Evolutionary conservation across 2,113 vertebrate species (phyloP).

Genomic region (Scalopus aquaticus): DNA sequence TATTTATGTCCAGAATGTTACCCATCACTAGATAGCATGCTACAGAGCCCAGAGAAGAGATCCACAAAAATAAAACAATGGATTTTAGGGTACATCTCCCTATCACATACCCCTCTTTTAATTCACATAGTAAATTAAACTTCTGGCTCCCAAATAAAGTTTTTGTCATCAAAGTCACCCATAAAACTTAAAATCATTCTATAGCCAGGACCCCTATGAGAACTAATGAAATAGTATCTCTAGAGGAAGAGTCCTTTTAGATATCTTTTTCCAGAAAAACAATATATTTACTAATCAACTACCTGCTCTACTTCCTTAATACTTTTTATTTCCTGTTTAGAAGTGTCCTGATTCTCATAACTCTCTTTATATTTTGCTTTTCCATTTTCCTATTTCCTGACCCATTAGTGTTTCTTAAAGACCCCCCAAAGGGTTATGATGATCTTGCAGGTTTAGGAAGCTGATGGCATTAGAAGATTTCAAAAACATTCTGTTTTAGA

Average conservation of each 20-base stretch:
- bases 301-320: background rate
- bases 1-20: background rate
- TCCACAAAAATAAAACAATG: background rate
- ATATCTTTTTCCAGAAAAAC: background rate
- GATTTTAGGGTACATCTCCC: background rate
- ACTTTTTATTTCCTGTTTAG: background rate
- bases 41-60: background rate
- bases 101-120: background rate
- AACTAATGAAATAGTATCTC: background rate
- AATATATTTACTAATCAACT: background rate
- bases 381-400: background rate
- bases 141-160: background rate
- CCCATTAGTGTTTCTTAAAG: background rate
- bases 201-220: background rate
- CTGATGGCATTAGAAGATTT: background rate
- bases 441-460: background rate
- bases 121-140: constrained; percentile 26
- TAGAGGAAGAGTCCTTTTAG: background rate
- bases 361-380: background rate
- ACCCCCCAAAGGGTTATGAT: background rate
- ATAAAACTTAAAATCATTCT: background rate
- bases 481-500: background rate
- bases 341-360: background rate
- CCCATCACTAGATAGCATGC: background rate
- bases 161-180: background rate